These are phyloP conservation scores for Naso thynnoides DNA, from an alignment of 2,797 vertebrate species.

Conservation along the genomic window DNA sequence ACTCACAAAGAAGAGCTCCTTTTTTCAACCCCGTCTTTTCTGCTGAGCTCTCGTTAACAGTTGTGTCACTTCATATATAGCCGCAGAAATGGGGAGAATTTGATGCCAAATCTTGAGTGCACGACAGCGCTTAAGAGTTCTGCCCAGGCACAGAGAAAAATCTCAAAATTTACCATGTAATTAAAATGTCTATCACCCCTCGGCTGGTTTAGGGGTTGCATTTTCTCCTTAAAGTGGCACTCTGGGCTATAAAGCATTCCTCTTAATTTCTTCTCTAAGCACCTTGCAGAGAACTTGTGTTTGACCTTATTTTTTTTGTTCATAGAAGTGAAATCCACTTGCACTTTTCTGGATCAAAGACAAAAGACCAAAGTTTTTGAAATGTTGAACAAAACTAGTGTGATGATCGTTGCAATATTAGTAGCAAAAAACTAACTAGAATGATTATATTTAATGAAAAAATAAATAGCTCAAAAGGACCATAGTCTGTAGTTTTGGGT, in stretches of 20 bases:
- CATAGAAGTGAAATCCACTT: conserved; percentile 73
- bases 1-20: conserved; percentile 96
- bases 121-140: conserved; percentile 79
- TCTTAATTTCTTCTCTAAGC: conserved; percentile 83
- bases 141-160: conserved; percentile 74
- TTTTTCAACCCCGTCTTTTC: conserved; percentile 87
- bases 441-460: conserved; percentile 43
- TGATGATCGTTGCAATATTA: conserved; percentile 40
- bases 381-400: conserved; percentile 41
- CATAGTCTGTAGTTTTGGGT: conserved; percentile 73
- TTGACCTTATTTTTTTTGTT: conserved; percentile 80
- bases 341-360: conserved; percentile 73
- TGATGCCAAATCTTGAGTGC: conserved; percentile 79
- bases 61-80: conserved; percentile 84
- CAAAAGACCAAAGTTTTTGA: conserved; percentile 28
- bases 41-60: conserved; percentile 86
- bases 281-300: conserved; percentile 78
- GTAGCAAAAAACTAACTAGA: conserved; percentile 40
- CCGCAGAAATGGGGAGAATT: conserved; percentile 66
- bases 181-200: conserved; percentile 89
- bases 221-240: conserved; percentile 84
- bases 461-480: conserved; percentile 60
- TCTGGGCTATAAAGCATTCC: conserved; percentile 83
- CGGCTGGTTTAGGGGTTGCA: conserved; percentile 79
- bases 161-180: conserved; percentile 88